Conservation (phyloP, 53 echinoderm and acorn worm genomes). For the Antedon mediterranea region DNA sequence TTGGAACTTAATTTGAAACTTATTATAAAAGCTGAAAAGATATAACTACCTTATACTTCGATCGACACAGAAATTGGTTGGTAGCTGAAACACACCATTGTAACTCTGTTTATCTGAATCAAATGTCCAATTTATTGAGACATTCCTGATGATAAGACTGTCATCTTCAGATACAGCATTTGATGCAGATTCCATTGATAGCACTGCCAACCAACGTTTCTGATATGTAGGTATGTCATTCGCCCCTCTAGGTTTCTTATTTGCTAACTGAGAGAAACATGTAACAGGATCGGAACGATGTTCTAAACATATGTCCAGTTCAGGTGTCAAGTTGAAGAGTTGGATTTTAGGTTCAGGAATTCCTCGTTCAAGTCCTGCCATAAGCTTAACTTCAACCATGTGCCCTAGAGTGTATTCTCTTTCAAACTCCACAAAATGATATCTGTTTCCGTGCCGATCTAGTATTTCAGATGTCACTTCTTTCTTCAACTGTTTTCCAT, state of each 20-base stretch:
- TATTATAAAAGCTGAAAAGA: no score
- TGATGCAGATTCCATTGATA: constrained; percentile 51
- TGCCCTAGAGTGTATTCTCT: constrained; percentile 34
- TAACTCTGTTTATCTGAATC: neutral
- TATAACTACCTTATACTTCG: neutral
- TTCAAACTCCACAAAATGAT: constrained; percentile 25
- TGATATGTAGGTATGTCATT: constrained; percentile 26
- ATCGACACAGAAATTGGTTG: constrained; percentile 5
- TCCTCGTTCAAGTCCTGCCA: constrained; percentile 36
- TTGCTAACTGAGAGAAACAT: constrained; percentile 27
- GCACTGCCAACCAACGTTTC: constrained; percentile 46
- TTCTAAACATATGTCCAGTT: constrained; percentile 50
- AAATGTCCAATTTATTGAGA: constrained; percentile 32
- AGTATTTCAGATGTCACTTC: constrained; percentile 24
- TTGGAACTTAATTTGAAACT: no score
- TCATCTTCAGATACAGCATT: constrained; percentile 50
- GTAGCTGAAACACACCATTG: neutral
- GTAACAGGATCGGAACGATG: constrained; percentile 48
- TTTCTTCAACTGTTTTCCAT: neutral
- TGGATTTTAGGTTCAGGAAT: constrained; percentile 42
- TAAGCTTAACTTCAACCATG: constrained; percentile 48
- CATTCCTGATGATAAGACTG: constrained; percentile 36
- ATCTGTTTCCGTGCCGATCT: constrained; percentile 8
- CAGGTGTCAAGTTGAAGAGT: constrained; percentile 56
- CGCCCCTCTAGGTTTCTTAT: neutral